Evolutionary conservation across 2,113 vertebrate genomes (phyloP), one percentile per base, ranked within the genome.

Genomic region (Tachycineta bicolor): DNA sequence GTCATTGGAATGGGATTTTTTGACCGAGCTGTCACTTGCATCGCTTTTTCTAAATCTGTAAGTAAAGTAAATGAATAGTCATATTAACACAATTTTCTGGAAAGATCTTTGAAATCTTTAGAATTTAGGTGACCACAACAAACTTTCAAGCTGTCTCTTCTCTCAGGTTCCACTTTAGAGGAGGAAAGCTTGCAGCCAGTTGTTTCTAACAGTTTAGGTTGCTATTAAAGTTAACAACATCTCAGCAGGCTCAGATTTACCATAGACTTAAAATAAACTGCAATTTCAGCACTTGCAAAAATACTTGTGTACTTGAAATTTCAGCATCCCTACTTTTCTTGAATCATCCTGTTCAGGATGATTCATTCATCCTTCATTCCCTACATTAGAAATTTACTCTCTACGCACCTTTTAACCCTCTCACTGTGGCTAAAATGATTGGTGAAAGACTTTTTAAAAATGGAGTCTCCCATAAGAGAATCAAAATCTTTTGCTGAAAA

Each of bases 31-130:
- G 98, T 99, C 78, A 99, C 99, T 87, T 99, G 99, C 94, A 98
- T 99, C 75, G 98, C 99, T 26, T 99, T 99, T 96, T 99, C 99
- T 31, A 99, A 99, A 92, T 99, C 99, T 79, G 99, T 99, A 97
- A 98, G 99, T 97, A 55, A 96, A 98, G 98, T 94, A n/a, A 21
- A 93, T 44, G 5, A 71, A n/a, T 24, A 47, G 9, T 83, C 41
- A 28, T 28, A 19, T 64, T 25, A 83, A 80, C 28, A 52, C 55
- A 63, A 23, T 59, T 69, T 70, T 11, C 60, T 64, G 22, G 52
- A 75, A 28, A 50, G 7, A 10, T 77, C 39, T 62, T 85, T 43
- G 70, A 80, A 90, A 46, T 47, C 24, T 92, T 86, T 63, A 18
- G 77, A 31, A 62, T 80, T 67, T 52, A 74, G 29, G 17, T 76